Conservation (phyloP, 1,140 invertebrate species). For the Whitmania pigra region DNA sequence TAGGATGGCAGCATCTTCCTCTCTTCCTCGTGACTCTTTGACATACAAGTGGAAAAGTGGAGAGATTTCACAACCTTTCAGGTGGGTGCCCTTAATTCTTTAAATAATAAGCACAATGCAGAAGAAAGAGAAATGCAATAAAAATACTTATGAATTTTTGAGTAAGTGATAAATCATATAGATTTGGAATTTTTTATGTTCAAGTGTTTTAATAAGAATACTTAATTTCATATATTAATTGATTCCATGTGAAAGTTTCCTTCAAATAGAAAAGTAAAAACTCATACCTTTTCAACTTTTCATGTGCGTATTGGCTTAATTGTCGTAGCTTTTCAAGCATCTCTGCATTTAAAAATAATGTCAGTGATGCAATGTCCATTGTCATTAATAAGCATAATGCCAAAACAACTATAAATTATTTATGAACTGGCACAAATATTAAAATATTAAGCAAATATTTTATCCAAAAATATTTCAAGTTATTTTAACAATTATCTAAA, state of each 20-base stretch:
- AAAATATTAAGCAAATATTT: too few relatives aligned
- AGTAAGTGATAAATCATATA: neutral
- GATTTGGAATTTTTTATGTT: too few relatives aligned
- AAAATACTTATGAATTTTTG: neutral
- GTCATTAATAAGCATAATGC: too few relatives aligned
- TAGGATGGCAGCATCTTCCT: neutral
- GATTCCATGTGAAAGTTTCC: too few relatives aligned
- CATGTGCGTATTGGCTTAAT: constrained; percentile 30
- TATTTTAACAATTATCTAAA: too few relatives aligned
- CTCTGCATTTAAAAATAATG: constrained; percentile 21
- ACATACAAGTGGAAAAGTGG: constrained; percentile 8
- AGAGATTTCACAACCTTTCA: constrained; percentile 10
- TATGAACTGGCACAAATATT: too few relatives aligned
- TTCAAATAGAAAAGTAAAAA: neutral
- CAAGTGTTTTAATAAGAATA: too few relatives aligned
- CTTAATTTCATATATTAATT: too few relatives aligned
- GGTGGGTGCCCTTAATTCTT: neutral
- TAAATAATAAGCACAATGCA: constrained; percentile 1
- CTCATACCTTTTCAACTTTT: constrained; percentile 30
- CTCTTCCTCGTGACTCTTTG: neutral
- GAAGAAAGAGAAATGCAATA: neutral
- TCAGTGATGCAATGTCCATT: too few relatives aligned
- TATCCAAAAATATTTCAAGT: too few relatives aligned
- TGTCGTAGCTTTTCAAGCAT: constrained; percentile 27
- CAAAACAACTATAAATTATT: too few relatives aligned